A percentile compares a stretch with the other conserved stretches of the same genome.
Conservation (phyloP, 2,888 invertebrate genomes). For the Agelastica alni region DNA sequence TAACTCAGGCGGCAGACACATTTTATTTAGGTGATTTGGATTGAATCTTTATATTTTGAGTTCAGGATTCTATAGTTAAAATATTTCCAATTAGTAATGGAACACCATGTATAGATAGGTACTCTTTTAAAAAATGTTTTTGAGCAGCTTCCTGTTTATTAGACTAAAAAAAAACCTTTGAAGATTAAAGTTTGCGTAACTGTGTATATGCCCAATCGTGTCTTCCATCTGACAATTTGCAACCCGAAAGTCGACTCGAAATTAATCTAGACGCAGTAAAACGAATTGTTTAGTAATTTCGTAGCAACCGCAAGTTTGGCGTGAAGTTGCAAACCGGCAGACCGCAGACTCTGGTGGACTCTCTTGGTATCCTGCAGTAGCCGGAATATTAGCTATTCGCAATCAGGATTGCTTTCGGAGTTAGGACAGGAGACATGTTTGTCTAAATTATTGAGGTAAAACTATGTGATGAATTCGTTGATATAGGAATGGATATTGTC, state of each 20-base stretch:
- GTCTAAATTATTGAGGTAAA: conserved; percentile 31
- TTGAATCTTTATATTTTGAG: no score
- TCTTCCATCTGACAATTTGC: no score
- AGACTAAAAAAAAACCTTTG: no score
- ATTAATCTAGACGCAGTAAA: conserved; percentile 39
- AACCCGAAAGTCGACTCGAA: conserved; percentile 34
- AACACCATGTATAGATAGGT: no score
- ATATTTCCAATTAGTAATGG: no score
- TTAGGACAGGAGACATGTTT: conserved; percentile 27
- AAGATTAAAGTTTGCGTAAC: no score
- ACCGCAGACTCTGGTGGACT: conserved; percentile 36
- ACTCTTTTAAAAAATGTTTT: no score
- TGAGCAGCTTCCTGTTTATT: no score
- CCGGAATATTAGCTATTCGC: conserved; percentile 37
- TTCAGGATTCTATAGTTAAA: no score
- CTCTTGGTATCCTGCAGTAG: conserved; percentile 29
- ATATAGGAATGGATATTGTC: conserved; percentile 6
- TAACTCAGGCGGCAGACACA: no score
- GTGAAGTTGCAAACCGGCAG: conserved; percentile 30
- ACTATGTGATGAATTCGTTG: conserved; percentile 32
- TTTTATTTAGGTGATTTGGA: no score
- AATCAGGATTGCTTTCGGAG: conserved; percentile 28
- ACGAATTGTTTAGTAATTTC: conserved; percentile 43
- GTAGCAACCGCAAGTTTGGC: conserved; percentile 34
- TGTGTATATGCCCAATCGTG: no score